A percentile compares a stretch with the other conserved stretches of the same genome.
Evolutionary conservation across 2,888 invertebrate genomes (phyloP).

Genomic region (Acanthosepion lycidas): DNA sequence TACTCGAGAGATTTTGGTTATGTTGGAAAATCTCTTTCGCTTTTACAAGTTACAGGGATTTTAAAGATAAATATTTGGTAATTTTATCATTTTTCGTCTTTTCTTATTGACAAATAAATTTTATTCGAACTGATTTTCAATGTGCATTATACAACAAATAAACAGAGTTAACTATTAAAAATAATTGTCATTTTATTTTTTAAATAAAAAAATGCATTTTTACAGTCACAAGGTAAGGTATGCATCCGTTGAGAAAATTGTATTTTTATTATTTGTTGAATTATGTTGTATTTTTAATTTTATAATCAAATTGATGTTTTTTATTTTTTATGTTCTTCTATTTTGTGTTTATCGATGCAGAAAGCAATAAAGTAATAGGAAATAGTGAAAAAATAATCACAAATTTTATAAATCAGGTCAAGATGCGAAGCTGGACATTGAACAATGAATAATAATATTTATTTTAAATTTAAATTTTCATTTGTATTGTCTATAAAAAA

Average conservation of each 20-base stretch:
- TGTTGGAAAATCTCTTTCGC: not conserved
- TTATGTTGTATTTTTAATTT: not conserved
- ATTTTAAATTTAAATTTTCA: too few species aligned
- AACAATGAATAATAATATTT: too few species aligned
- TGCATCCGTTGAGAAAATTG: not conserved
- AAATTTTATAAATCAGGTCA: too few species aligned
- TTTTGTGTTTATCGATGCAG: too few species aligned
- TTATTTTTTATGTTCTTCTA: not conserved
- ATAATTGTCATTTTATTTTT: not conserved
- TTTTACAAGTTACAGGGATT: not conserved
- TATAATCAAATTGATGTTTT: not conserved
- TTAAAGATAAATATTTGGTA: not conserved
- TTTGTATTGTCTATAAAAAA: too few species aligned
- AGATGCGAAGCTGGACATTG: too few species aligned
- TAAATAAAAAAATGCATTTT: not conserved
- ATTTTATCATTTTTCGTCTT: not conserved
- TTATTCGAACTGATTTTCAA: not conserved
- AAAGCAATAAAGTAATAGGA: too few species aligned
- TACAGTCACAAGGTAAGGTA: not conserved
- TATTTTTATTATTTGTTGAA: not conserved
- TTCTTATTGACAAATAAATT: not conserved
- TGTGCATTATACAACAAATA: not conserved
- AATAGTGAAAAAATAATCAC: too few species aligned
- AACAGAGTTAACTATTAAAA: not conserved
- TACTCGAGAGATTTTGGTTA: not conserved